phyloP scores from a whole-genome alignment of 2,888 invertebrate species.

The Nephrotoma flavescens region DNA sequence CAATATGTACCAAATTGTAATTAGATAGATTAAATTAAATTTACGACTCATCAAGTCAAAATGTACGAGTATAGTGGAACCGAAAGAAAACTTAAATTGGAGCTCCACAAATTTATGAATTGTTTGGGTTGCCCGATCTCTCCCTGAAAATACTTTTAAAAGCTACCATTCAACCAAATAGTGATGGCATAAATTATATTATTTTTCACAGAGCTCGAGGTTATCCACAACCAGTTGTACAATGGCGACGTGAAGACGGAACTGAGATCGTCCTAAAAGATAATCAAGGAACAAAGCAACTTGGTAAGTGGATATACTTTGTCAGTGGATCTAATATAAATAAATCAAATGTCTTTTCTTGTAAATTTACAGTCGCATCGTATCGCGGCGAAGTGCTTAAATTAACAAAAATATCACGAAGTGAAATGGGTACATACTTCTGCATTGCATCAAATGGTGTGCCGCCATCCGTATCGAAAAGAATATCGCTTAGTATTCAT shows the following conservation, averaged over 20 bases:
- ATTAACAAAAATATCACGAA: constrained; percentile 65
- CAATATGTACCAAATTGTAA: too few species aligned
- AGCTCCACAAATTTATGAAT: too few species aligned
- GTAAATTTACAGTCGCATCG: constrained; percentile 24
- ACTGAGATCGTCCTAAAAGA: constrained; percentile 64
- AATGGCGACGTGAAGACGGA: constrained; percentile 75
- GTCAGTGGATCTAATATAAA: background rate
- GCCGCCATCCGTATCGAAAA: constrained; percentile 77
- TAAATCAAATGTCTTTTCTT: background rate
- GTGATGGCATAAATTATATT: background rate
- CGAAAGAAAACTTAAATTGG: too few species aligned
- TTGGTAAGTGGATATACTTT: constrained; percentile 33
- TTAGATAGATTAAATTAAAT: too few species aligned
- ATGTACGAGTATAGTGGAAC: too few species aligned
- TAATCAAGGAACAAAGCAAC: constrained; percentile 44
- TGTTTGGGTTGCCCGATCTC: too few species aligned
- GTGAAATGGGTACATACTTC: constrained; percentile 82
- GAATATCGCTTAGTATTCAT: constrained; percentile 75
- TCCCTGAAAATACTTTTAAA: too few species aligned
- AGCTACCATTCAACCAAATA: background rate
- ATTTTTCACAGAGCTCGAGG: constrained; percentile 46
- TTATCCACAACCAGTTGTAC: constrained; percentile 62
- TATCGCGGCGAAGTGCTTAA: constrained; percentile 63
- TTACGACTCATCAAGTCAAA: too few species aligned
- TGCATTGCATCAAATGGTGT: constrained; percentile 83